Conservation (phyloP, 2,888 invertebrate species). For the Eupithecia vulgata region DNA sequence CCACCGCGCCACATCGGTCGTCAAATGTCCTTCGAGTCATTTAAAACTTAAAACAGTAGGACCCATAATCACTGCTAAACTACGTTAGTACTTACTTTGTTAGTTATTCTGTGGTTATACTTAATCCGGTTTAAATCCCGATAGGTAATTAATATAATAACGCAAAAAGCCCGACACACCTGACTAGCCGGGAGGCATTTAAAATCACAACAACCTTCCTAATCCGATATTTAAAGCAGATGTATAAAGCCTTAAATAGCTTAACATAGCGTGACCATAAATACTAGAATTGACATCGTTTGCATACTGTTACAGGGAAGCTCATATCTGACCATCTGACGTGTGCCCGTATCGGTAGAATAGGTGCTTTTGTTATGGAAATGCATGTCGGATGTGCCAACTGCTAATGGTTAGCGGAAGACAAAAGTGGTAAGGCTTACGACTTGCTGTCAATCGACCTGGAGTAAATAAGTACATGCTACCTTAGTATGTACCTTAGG, state of each 20-base stretch:
- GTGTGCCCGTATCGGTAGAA: constrained; percentile 38
- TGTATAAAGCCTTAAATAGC: not conserved
- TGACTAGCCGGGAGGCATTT: not conserved
- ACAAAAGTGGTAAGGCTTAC: not conserved
- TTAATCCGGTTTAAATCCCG: not conserved
- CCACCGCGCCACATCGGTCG: no score
- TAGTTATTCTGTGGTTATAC: not conserved
- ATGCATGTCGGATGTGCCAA: constrained; percentile 28
- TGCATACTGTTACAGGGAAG: constrained; percentile 49
- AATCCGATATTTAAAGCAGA: not conserved
- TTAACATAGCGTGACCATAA: constrained; percentile 35
- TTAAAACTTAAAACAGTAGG: not conserved
- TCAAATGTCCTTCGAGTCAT: no score
- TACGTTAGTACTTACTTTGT: no score
- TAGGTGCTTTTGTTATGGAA: constrained; percentile 30
- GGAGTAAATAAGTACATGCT: not conserved
- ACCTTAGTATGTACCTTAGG: no score
- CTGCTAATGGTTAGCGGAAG: constrained; percentile 13
- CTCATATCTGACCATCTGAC: constrained; percentile 55
- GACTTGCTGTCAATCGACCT: constrained; percentile 1
- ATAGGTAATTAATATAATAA: not conserved
- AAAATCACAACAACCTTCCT: not conserved
- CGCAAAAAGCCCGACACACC: not conserved
- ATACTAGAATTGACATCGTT: constrained; percentile 49
- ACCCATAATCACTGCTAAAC: not conserved